These are phyloP conservation scores for Chamaetylas fuelleborni DNA, from an alignment of 2,113 vertebrate species.

Conservation along the genomic window DNA sequence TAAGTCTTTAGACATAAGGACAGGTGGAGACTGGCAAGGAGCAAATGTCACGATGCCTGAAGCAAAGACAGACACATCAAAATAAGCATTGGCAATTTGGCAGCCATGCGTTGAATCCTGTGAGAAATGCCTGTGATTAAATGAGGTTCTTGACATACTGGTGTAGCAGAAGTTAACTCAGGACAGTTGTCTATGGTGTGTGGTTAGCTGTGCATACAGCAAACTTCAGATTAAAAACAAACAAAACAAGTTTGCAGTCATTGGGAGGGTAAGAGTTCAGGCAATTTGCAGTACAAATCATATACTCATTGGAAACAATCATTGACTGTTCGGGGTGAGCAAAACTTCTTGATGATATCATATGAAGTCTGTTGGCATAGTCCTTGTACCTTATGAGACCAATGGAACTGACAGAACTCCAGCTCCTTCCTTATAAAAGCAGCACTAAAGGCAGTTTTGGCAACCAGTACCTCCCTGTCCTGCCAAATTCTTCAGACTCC, in stretches of 20 bases:
- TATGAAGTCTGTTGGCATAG: neutral
- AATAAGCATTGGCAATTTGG: neutral
- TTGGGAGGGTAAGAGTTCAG: neutral
- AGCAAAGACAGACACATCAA: neutral
- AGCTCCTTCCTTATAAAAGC: neutral
- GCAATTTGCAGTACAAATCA: neutral
- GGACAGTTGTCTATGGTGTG: neutral
- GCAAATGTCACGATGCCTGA: neutral
- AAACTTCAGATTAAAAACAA: neutral
- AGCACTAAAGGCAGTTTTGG: neutral
- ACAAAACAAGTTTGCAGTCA: neutral
- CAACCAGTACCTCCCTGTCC: neutral
- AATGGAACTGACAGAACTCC: neutral
- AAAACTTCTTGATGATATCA: neutral
- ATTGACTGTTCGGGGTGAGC: neutral
- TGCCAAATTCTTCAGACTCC: neutral
- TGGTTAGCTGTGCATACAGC: neutral
- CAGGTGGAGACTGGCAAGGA: neutral
- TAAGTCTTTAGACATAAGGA: neutral
- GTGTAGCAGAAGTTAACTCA: neutral
- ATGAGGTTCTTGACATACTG: neutral
- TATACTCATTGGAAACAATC: neutral
- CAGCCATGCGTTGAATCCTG: neutral
- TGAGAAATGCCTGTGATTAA: neutral
- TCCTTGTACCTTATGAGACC: neutral